A percentile compares a stretch with the other conserved stretches of the same genome.
Conservation (phyloP, 2,113 vertebrate species). For the Psammodynastes pulverulentus region DNA sequence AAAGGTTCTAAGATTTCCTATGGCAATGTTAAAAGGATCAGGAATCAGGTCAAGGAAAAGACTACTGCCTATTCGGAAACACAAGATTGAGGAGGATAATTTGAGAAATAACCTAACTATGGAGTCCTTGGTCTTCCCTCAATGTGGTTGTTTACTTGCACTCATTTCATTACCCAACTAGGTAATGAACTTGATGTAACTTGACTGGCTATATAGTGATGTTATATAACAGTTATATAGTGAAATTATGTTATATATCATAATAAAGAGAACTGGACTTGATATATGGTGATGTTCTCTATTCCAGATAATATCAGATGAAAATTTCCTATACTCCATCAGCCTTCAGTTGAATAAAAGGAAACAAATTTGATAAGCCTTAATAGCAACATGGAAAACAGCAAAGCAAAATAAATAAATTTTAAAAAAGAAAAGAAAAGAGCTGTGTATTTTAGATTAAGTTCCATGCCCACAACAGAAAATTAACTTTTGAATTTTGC, state of each 20-base stretch:
- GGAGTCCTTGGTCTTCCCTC: neutral
- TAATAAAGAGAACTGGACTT: neutral
- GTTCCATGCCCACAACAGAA: neutral
- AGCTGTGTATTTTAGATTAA: neutral
- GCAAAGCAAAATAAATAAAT: neutral
- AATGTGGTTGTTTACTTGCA: neutral
- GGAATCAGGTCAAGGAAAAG: neutral
- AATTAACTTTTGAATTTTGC: conserved; percentile 12
- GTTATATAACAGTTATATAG: neutral
- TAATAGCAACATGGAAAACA: neutral
- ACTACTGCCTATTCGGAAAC: neutral
- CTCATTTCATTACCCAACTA: neutral
- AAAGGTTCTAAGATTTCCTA: neutral
- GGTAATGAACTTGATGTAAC: neutral
- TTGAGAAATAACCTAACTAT: neutral
- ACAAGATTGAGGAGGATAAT: neutral
- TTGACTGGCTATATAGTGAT: neutral
- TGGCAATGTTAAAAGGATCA: neutral
- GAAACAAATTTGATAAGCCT: neutral
- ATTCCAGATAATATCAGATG: neutral
- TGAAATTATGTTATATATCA: neutral
- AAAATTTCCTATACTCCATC: neutral
- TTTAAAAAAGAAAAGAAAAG: neutral
- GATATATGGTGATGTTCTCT: neutral
- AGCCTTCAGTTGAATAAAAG: neutral